phyloP scores from a whole-genome alignment of 2,113 vertebrate genomes.

The Upupa epops region DNA sequence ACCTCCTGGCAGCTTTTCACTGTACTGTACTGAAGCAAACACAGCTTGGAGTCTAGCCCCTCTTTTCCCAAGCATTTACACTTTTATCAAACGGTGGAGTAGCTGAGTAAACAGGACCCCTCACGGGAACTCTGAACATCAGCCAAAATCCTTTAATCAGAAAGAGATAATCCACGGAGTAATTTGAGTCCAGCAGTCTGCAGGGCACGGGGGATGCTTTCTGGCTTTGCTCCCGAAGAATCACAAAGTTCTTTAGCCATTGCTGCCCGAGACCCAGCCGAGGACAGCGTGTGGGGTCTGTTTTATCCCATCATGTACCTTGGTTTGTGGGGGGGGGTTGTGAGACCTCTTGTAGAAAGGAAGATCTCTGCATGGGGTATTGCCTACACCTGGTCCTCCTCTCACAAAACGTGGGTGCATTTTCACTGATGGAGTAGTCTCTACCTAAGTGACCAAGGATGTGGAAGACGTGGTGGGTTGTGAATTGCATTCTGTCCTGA shows the following conservation, averaged over 20 bases:
- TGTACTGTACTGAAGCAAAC: not conserved
- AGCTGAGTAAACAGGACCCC: constrained; percentile 7
- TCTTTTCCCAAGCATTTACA: not conserved
- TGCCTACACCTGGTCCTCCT: not conserved
- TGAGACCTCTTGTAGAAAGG: not conserved
- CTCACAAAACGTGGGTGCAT: not conserved
- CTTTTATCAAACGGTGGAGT: not conserved
- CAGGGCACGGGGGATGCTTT: not conserved
- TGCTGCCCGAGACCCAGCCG: not conserved
- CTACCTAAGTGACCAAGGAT: not conserved
- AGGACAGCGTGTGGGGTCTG: not conserved
- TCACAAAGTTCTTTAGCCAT: constrained; percentile 4
- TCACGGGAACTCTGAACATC: constrained; percentile 13
- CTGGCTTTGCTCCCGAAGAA: constrained; percentile 2
- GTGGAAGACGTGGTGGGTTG: not conserved
- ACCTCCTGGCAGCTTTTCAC: not conserved
- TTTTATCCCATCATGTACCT: not conserved
- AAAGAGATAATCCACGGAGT: constrained; percentile 44
- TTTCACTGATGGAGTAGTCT: not conserved
- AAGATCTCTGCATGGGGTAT: not conserved
- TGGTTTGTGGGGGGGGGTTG: no score
- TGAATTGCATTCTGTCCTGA: not conserved
- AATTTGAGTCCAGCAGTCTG: constrained; percentile 34
- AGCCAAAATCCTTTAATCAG: constrained; percentile 52
- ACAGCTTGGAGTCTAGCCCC: not conserved